Evolutionary conservation across 2,113 vertebrate genomes (phyloP).

Genomic region (Motacilla tschutschensis): DNA sequence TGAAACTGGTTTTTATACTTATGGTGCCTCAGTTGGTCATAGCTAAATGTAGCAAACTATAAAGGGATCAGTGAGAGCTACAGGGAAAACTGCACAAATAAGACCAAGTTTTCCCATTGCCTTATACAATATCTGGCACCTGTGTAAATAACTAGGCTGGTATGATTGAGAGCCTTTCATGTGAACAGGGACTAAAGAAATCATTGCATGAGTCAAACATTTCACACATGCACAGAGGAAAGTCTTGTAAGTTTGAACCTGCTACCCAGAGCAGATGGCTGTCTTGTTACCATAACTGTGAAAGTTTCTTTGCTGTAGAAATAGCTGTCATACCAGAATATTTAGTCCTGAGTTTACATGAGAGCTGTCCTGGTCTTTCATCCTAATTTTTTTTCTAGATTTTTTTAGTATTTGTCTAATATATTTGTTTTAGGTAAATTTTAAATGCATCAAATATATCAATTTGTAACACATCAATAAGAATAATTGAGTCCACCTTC

Average conservation of each 20-base stretch:
- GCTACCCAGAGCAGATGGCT: not conserved
- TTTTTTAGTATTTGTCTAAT: not conserved
- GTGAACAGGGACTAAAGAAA: not conserved
- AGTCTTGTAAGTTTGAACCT: not conserved
- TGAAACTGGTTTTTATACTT: not conserved
- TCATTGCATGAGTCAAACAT: not conserved
- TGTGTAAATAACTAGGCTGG: not conserved
- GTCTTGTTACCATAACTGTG: not conserved
- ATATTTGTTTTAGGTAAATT: not conserved
- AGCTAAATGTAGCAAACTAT: not conserved
- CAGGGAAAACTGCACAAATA: not conserved
- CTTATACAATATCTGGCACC: not conserved
- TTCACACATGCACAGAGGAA: not conserved
- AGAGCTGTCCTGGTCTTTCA: not conserved
- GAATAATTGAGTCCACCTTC: accelerated
- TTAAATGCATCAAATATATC: not conserved
- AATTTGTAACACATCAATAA: not conserved
- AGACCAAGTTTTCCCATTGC: not conserved
- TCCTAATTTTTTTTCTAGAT: not conserved
- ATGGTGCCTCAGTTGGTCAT: not conserved
- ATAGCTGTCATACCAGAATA: not conserved
- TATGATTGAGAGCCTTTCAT: not conserved
- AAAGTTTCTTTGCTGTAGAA: not conserved
- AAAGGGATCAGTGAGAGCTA: not conserved
- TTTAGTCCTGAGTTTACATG: not conserved